Evolutionary conservation across 1,140 invertebrate genomes (phyloP).

Genomic region (Mactra quadrangularis): DNA sequence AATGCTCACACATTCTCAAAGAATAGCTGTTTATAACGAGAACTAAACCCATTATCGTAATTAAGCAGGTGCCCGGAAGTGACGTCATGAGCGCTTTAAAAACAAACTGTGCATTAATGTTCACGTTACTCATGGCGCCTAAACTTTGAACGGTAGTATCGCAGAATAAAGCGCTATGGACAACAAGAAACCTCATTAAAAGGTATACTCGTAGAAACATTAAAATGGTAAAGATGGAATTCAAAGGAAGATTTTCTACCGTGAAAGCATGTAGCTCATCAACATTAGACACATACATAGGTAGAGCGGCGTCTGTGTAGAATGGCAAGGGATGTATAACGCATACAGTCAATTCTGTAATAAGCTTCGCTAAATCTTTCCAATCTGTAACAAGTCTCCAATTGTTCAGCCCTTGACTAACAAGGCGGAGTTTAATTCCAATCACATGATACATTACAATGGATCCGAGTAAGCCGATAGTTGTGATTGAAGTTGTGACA

Average conservation of each 20-base stretch:
- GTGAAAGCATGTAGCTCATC: slow-evolving; percentile 60
- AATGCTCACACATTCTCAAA: slow-evolving; percentile 76
- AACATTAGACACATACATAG: slow-evolving; percentile 64
- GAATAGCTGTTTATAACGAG: slow-evolving; percentile 80
- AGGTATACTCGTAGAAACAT: slow-evolving; percentile 82
- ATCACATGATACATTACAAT: slow-evolving; percentile 74
- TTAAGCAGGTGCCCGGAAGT: slow-evolving; percentile 76
- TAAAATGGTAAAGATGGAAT: slow-evolving; percentile 78
- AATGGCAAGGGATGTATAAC: slow-evolving; percentile 75
- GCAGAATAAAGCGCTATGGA: slow-evolving; percentile 80
- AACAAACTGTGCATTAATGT: slow-evolving; percentile 81
- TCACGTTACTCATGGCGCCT: slow-evolving; percentile 80
- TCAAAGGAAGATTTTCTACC: slow-evolving; percentile 68
- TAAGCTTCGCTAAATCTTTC: slow-evolving; percentile 69
- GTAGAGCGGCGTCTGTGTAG: slow-evolving; percentile 61
- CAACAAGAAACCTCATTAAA: slow-evolving; percentile 78
- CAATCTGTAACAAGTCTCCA: slow-evolving; percentile 73
- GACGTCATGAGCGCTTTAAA: slow-evolving; percentile 82
- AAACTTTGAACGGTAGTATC: slow-evolving; percentile 81
- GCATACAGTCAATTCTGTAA: slow-evolving; percentile 71
- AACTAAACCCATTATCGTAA: slow-evolving; percentile 74
- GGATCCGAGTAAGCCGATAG: slow-evolving; percentile 67
- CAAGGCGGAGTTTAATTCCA: slow-evolving; percentile 71
- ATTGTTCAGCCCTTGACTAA: slow-evolving; percentile 73
- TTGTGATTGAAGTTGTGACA: slow-evolving; percentile 71